A percentile compares a stretch with the other conserved stretches of the same genome.
Evolutionary conservation across 2,113 vertebrate genomes (phyloP).

Genomic region (Chiloscyllium plagiosum): DNA sequence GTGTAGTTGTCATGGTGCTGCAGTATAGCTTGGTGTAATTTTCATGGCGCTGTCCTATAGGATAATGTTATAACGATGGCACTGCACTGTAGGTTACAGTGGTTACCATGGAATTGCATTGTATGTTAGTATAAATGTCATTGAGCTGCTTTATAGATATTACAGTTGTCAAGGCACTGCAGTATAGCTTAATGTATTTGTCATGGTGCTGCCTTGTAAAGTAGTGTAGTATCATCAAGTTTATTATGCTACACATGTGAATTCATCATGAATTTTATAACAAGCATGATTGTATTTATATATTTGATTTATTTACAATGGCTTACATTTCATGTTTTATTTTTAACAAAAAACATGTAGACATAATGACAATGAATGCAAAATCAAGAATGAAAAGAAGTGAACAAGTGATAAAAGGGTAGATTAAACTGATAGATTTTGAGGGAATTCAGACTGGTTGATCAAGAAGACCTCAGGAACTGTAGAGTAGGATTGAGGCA

Average conservation of each 20-base stretch:
- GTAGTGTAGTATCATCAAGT: background rate
- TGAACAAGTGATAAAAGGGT: background rate
- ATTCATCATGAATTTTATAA: background rate
- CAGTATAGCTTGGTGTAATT: background rate
- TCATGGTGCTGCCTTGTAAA: background rate
- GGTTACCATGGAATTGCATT: background rate
- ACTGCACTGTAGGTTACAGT: background rate
- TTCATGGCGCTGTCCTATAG: background rate
- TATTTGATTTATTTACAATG: background rate
- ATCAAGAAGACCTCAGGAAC: no score
- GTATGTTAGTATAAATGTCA: background rate
- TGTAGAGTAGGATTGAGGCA: background rate
- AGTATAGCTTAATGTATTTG: background rate
- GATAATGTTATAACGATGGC: background rate
- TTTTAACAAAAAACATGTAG: background rate
- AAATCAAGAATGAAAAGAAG: background rate
- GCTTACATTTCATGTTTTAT: background rate
- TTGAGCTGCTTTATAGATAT: background rate
- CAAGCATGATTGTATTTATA: background rate
- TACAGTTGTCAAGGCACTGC: background rate
- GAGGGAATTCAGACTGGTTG: background rate
- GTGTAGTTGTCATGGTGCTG: no score
- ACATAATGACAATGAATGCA: background rate
- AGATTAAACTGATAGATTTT: background rate
- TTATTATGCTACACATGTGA: background rate